Percentiles rank a stretch among this genome's conserved stretches.
Conservation (phyloP, 1,140 invertebrate genomes). For the Anoplophora glabripennis region DNA sequence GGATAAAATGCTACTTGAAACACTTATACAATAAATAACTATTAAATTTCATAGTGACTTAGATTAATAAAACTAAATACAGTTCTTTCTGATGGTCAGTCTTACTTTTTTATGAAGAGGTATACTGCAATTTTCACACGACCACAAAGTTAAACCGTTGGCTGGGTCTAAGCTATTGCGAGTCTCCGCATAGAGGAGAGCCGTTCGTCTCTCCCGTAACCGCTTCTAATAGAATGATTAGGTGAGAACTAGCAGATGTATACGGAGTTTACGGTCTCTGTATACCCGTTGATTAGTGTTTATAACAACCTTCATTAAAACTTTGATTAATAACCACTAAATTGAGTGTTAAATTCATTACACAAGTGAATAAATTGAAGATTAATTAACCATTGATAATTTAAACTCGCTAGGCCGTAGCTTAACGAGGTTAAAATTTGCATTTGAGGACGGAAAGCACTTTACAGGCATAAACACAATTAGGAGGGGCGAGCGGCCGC, state of each 20-base stretch:
- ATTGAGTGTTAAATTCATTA: slow-evolving; percentile 56
- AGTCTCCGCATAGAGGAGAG: no score
- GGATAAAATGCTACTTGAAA: no score
- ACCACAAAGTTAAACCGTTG: no score
- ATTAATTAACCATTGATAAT: slow-evolving; percentile 55
- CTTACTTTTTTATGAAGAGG: no score
- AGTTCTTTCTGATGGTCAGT: no score
- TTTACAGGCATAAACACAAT: slow-evolving; percentile 51
- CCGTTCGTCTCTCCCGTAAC: no score
- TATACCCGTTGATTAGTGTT: slow-evolving; percentile 36
- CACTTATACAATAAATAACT: no score
- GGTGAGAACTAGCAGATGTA: slow-evolving; percentile 26
- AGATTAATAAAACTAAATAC: no score
- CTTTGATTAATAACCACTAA: slow-evolving; percentile 54
- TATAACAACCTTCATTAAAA: slow-evolving; percentile 51
- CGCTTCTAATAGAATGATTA: slow-evolving; percentile 12
- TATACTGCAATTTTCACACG: no score
- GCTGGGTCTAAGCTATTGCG: no score
- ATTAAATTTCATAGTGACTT: no score
- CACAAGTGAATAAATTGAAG: slow-evolving; percentile 55
- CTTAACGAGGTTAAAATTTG: slow-evolving; percentile 54
- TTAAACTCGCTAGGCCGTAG: slow-evolving; percentile 50
- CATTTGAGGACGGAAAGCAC: slow-evolving; percentile 54
- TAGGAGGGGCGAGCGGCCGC: slow-evolving; percentile 39
- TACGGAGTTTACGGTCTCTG: slow-evolving; percentile 19